Conservation (phyloP, 2,113 vertebrate species). For the Hemichromis elongatus region DNA sequence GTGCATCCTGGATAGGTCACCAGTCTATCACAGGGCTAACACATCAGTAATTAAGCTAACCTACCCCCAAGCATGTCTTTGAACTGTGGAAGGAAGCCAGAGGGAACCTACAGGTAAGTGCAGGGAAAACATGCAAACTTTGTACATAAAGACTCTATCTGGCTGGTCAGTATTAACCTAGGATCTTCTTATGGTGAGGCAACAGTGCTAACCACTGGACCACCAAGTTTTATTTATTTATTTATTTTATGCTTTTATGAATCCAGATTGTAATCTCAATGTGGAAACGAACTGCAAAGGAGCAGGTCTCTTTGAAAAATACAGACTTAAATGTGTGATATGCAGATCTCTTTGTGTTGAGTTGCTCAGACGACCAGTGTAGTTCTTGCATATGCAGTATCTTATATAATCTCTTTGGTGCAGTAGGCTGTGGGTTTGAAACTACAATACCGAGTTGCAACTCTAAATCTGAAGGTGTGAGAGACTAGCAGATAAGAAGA, state of each 20-base stretch:
- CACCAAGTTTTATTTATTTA: not conserved
- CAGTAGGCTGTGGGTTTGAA: not conserved
- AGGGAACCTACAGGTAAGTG: not conserved
- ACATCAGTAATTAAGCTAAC: not conserved
- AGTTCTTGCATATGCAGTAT: not conserved
- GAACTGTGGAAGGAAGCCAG: not conserved
- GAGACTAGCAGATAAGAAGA: conserved; percentile 6
- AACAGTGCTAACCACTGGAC: not conserved
- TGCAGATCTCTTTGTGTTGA: not conserved
- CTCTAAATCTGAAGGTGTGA: not conserved
- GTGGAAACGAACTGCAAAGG: not conserved
- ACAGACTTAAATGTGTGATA: not conserved
- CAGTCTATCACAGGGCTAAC: not conserved
- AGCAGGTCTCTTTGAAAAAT: not conserved
- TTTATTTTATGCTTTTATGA: not conserved
- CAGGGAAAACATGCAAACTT: not conserved
- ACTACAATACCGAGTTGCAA: not conserved
- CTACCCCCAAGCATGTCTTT: not conserved
- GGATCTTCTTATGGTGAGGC: not conserved
- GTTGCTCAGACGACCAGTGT: not conserved
- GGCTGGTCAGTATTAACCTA: not conserved
- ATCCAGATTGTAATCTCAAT: conserved; percentile 1
- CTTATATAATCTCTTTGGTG: conserved; percentile 1
- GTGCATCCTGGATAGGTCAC: not conserved
- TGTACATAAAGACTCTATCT: not conserved